Evolutionary conservation across 2,113 vertebrate genomes (phyloP), one percentile per base, ranked within the genome.

Genomic region (Hoplias malabaricus): DNA sequence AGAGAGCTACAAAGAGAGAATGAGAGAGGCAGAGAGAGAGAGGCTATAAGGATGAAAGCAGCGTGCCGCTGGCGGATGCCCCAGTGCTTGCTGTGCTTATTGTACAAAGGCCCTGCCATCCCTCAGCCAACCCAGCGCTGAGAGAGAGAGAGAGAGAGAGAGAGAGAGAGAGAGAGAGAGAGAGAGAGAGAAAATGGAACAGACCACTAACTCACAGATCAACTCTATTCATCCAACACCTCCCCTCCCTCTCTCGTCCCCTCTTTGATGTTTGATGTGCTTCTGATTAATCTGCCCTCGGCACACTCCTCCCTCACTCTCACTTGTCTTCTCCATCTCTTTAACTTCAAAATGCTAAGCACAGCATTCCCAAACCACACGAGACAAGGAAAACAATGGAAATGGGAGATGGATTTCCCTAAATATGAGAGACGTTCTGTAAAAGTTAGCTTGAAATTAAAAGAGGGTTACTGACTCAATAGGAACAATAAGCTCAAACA

Each of bases 271-370:
- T n/a, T 91, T 92, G 89, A 93, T 88, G 86, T 91, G 33, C 66
- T 78, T 87, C 85, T 90, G 90, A 91, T 92, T 91, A 91, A 86
- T 86, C 86, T 85, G 87, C 77, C 83, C 86, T 90, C 84, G 81
- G 84, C 80, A 79, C 69, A 50, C 79, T 84, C 29, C 50, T 70
- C 50, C 40, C 19, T 63, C 67, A 59, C 50, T 79, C 23, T 40
- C 54, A n/a, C 21, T 63, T 69, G 33, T 43, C 54, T n/a, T 19
- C 3, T 4, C 6, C 3, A 16, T 53, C 23, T 69, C 33, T 46
- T 50, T 57, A 38, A 42, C 40, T 21, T 53, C 21, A 69, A 54
- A 65, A 69, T 69, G 72, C 66, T 75, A 48, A 75, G 29, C 40
- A 53, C 23, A 69, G 23, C 23, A 21, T 0, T 43, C 40, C 66